phyloP scores from a whole-genome alignment of 2,888 invertebrate species.

The Mystacides longicornis region DNA sequence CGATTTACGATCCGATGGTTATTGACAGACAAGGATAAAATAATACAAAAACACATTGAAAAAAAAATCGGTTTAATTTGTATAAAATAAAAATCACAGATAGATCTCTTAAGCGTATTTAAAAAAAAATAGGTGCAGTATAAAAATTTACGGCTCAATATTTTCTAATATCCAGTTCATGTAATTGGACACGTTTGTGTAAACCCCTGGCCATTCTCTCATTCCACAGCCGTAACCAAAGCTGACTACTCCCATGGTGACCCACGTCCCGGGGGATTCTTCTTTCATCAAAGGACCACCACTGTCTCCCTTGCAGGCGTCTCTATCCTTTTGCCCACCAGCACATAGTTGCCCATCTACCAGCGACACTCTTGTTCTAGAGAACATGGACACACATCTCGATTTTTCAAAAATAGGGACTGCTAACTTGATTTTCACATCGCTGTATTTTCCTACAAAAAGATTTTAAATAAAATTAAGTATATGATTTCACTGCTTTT shows the following conservation, averaged over 20 bases:
- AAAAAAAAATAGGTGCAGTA: too few relatives aligned
- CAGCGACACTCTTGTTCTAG: constrained; percentile 41
- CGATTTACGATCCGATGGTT: too few relatives aligned
- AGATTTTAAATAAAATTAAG: constrained; percentile 8
- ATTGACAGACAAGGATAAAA: too few relatives aligned
- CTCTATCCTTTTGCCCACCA: constrained; percentile 59
- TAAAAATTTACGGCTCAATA: background rate
- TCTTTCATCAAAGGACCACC: constrained; percentile 68
- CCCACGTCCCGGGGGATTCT: constrained; percentile 44
- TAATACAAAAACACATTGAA: too few relatives aligned
- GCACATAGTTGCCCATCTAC: constrained; percentile 59
- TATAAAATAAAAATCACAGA: too few relatives aligned
- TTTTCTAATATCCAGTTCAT: constrained; percentile 51
- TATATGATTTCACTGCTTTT: too few relatives aligned
- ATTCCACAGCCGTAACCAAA: constrained; percentile 60
- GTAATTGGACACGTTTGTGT: constrained; percentile 56
- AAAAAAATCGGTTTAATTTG: too few relatives aligned
- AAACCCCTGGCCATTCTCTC: constrained; percentile 61
- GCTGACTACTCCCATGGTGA: constrained; percentile 57
- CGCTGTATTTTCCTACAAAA: constrained; percentile 43
- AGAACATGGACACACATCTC: constrained; percentile 49
- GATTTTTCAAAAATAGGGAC: constrained; percentile 49
- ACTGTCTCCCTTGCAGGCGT: constrained; percentile 70
- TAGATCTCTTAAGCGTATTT: too few relatives aligned
- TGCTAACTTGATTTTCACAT: constrained; percentile 56